Conservation (phyloP, 2,113 vertebrate genomes). For the Dasyornis broadbenti region DNA sequence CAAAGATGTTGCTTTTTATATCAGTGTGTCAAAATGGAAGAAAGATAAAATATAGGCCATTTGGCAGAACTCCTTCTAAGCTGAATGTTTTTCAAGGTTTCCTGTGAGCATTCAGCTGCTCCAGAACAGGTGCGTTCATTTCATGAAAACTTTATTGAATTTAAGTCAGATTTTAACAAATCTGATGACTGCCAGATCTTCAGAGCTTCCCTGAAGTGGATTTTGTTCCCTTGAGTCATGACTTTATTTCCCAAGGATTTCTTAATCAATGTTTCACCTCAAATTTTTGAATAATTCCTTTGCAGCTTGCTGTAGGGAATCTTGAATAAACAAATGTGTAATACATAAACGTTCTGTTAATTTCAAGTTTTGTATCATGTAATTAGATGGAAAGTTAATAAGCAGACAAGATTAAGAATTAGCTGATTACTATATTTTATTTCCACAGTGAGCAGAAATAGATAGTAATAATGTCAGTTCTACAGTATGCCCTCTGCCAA, state of each 20-base stretch:
- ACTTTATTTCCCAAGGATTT: conserved; percentile 30
- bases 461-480: not conserved
- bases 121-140: not conserved
- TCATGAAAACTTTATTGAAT: conserved; percentile 16
- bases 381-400: conserved; percentile 33
- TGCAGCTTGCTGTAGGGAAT: not conserved
- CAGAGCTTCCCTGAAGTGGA: not conserved
- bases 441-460: not conserved
- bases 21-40: not conserved
- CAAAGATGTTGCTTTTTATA: not conserved
- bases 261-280: not conserved
- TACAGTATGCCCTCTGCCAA: not conserved
- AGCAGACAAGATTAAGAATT: not conserved
- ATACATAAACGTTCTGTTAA: not conserved
- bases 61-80: not conserved
- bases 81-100: conserved; percentile 14
- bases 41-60: conserved; percentile 6
- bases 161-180: conserved; percentile 7
- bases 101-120: not conserved
- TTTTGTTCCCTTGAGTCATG: not conserved
- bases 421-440: not conserved
- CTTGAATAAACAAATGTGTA: conserved; percentile 2
- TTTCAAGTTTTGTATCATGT: not conserved
- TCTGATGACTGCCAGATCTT: not conserved
- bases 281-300: not conserved